Conservation (phyloP, 2,113 vertebrate species). For the Suricata suricatta region DNA sequence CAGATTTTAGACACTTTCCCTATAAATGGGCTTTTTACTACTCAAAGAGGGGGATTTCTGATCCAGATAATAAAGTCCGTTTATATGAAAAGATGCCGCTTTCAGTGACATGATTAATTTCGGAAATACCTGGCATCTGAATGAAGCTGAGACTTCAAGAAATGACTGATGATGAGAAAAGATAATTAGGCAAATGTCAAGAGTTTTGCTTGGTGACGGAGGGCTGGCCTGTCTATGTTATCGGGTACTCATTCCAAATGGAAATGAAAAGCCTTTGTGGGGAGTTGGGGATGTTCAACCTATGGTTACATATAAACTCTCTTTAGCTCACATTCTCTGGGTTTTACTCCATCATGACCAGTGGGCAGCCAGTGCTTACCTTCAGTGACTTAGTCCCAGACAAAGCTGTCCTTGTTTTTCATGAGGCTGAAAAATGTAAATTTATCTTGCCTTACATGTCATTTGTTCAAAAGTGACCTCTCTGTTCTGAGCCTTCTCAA, state of each 20-base stretch:
- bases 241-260: conserved; percentile 77
- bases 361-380: conserved; percentile 36
- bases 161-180: conserved; percentile 88
- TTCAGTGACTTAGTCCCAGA: conserved; percentile 47
- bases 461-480: conserved; percentile 65
- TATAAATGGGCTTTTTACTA: conserved; percentile 85
- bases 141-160: conserved; percentile 85
- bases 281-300: conserved; percentile 66
- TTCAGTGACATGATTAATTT: conserved; percentile 90
- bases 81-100: conserved; percentile 90
- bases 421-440: conserved; percentile 29
- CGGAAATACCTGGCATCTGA: conserved; percentile 90
- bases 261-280: conserved; percentile 81
- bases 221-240: conserved; percentile 80
- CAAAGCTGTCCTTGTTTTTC: conserved; percentile 42
- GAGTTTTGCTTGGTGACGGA: conserved; percentile 85
- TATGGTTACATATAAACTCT: conserved; percentile 71
- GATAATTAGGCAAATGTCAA: conserved; percentile 89
- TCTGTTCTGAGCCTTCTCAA: conserved; percentile 57
- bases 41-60: conserved; percentile 82
- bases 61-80: conserved; percentile 87
- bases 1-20: conserved; percentile 86
- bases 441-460: conserved; percentile 60
- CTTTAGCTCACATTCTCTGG: conserved; percentile 44
- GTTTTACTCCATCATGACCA: conserved; percentile 32